Conservation (phyloP, 2,888 invertebrate species). For the Drosophila kuntzei region DNA sequence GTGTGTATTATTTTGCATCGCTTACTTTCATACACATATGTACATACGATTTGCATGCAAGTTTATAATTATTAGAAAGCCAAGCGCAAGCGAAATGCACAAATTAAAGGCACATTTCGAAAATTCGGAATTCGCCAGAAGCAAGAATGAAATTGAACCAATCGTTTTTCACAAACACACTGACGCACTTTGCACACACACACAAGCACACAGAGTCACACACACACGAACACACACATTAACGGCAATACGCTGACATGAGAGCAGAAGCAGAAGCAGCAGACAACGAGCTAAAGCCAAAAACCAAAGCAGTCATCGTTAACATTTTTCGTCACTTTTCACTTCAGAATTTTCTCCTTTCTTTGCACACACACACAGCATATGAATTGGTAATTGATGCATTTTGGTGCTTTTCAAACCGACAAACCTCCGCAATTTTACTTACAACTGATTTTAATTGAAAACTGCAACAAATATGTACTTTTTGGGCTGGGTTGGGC, state of each 20-base stretch:
- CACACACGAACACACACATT: constrained; percentile 30
- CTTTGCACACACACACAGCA: constrained; percentile 25
- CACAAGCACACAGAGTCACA: too few relatives aligned
- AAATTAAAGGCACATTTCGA: constrained; percentile 40
- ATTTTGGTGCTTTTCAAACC: constrained; percentile 15
- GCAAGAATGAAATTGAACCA: constrained; percentile 55
- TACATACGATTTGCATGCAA: constrained; percentile 26
- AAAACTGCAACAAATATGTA: constrained; percentile 60
- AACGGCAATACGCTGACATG: constrained; percentile 32
- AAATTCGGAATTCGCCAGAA: constrained; percentile 52
- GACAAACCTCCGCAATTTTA: constrained; percentile 45
- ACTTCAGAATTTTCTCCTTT: constrained; percentile 78
- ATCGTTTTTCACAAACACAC: constrained; percentile 56
- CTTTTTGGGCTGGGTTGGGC: constrained; percentile 81
- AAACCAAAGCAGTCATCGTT: constrained; percentile 62
- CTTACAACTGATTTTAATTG: constrained; percentile 63
- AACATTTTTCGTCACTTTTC: constrained; percentile 76
- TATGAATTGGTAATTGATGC: constrained; percentile 37
- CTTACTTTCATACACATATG: constrained; percentile 10
- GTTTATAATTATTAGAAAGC: constrained; percentile 54
- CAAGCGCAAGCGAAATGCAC: constrained; percentile 44
- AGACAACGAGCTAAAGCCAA: constrained; percentile 35
- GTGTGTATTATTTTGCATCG: constrained; percentile 30
- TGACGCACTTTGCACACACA: constrained; percentile 26
- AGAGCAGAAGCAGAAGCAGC: constrained; percentile 37